Percentiles rank a stretch among this genome's conserved stretches.
Conservation (phyloP, 1,140 invertebrate species). For the Chymomyza costata region DNA sequence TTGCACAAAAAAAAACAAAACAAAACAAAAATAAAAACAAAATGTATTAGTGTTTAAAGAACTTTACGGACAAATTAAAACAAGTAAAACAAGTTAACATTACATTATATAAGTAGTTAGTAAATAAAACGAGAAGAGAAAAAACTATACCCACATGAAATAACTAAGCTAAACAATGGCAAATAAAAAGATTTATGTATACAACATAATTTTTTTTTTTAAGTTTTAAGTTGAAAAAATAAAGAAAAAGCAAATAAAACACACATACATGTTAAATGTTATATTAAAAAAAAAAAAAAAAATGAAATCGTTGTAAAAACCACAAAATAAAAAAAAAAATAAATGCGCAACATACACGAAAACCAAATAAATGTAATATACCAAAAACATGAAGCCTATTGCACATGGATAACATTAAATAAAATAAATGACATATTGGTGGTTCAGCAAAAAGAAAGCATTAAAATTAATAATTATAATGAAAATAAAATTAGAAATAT, state of each 20-base stretch:
- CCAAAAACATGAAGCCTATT: conserved; percentile 26
- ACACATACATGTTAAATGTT: conserved; percentile 4
- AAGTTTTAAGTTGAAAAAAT: too few relatives aligned
- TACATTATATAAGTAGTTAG: conserved; percentile 76
- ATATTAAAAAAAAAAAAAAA: conserved; percentile 14
- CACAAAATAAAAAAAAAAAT: too few relatives aligned
- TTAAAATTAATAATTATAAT: conserved; percentile 18
- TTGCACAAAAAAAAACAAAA: too few relatives aligned
- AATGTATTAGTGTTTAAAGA: conserved; percentile 45
- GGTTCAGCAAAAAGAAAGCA: conserved; percentile 18
- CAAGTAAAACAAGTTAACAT: conserved; percentile 75
- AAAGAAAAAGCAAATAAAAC: too few relatives aligned
- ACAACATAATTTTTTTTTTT: conserved; percentile 60
- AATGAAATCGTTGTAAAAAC: background rate
- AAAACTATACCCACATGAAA: conserved; percentile 48
- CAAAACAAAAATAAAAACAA: background rate
- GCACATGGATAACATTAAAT: conserved; percentile 29
- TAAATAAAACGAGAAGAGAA: conserved; percentile 44
- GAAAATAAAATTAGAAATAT: conserved; percentile 13
- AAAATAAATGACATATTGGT: too few relatives aligned
- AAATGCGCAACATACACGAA: background rate
- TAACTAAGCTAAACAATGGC: conserved; percentile 38
- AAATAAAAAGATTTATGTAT: conserved; percentile 56
- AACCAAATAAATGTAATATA: conserved; percentile 1
- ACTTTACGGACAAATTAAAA: conserved; percentile 74